Evolutionary conservation across 2,888 invertebrate genomes (phyloP), one percentile per base, ranked within the genome.

Genomic region (Salpingus planirostris): DNA sequence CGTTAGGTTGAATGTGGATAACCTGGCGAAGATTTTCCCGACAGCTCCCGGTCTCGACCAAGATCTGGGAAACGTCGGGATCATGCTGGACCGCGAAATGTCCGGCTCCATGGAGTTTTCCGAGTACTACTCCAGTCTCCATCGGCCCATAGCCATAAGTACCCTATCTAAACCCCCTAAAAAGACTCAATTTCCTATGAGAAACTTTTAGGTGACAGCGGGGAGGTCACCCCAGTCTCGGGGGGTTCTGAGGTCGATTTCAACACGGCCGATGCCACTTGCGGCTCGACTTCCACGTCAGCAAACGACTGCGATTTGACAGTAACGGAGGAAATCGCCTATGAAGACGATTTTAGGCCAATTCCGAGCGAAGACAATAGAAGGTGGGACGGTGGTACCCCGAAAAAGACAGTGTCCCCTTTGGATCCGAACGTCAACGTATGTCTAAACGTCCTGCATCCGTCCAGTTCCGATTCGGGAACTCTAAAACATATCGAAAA

Each of bases 151-250:
- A 13, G 46, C 44, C 49, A 50, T 54, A 52, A 45, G 5, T 18
- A 18, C 5, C 5, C 18, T 18, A 8, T 26, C 12, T 18, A 11
- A 13, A 27, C 13, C 10, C 2, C n/a, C 14, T 27, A 11, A 10
- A 11, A 13, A 12, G 7, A 11, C 11, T 15, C 7, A 3, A 18
- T 24, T 29, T 29, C 23, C 11, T 8, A 2, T 26, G 4, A 24
- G 3, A 10, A 4, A 8, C 24, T 21, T n/a, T 27, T 14, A 29
- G 50, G 42, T 13, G 54, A 48, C 26, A 77, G 76, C 58, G 78
- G 77, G 15, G 76, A 77, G 51, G 67, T 75, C 41, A 81, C 81
- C 11, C 81, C 81, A 42, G 77, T 78, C 46, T 80, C 80, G 37
- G 73, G 72, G 14, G 70, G 74, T 43, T 69, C 70, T 26, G 80